Conservation (phyloP, 2,888 invertebrate species). For the Tenodera sinensis region DNA sequence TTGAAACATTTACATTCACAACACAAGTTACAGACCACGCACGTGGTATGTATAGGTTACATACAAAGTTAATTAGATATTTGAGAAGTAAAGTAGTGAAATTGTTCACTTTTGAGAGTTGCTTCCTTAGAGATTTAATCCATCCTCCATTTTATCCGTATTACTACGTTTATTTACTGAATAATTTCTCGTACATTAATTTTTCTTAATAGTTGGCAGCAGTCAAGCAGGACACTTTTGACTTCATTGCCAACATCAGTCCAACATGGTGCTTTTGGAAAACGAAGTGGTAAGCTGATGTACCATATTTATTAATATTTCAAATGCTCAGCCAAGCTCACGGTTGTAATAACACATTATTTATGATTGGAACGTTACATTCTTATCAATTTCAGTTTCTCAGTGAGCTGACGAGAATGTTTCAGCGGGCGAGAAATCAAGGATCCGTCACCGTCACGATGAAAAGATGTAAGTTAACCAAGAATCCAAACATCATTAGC, state of each 20-base stretch:
- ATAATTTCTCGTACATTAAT: no score
- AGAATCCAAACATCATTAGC: background rate
- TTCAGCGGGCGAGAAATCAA: conserved; percentile 73
- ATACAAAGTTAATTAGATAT: no score
- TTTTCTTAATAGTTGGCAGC: background rate
- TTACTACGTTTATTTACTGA: no score
- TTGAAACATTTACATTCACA: no score
- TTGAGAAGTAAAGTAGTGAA: no score
- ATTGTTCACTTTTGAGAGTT: no score
- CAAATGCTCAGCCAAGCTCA: background rate
- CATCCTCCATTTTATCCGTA: no score
- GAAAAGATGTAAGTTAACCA: conserved; percentile 77
- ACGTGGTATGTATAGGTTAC: no score
- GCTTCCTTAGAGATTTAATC: no score
- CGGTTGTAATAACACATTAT: background rate
- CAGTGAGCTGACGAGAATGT: conserved; percentile 77
- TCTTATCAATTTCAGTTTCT: conserved; percentile 65
- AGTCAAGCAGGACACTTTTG: background rate
- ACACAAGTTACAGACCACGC: no score
- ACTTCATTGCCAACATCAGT: background rate
- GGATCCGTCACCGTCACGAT: conserved; percentile 86
- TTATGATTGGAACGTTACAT: background rate
- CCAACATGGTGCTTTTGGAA: conserved; percentile 24
- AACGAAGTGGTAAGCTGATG: conserved; percentile 26
- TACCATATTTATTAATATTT: conserved; percentile 6